Percentiles rank a stretch among this genome's conserved stretches.
Conservation (phyloP, 2,888 invertebrate species). For the Punctoribates punctum region DNA sequence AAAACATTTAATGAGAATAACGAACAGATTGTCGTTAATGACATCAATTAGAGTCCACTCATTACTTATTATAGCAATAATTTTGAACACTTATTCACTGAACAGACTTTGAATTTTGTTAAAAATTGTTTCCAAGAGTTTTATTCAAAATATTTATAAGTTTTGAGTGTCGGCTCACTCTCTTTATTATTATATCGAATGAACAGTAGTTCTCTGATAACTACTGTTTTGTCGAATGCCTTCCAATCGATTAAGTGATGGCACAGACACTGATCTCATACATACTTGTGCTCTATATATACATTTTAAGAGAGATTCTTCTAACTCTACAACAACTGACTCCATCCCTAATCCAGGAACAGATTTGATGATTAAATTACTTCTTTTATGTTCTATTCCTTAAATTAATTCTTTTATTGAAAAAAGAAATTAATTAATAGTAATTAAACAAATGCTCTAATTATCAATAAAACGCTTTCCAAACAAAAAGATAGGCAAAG, state of each 20-base stretch:
- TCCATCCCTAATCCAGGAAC: neutral
- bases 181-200: neutral
- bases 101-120: too few species aligned
- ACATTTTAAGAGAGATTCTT: neutral
- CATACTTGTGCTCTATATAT: neutral
- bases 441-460: too few species aligned
- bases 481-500: too few species aligned
- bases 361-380: neutral
- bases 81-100: too few species aligned
- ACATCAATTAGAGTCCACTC: too few species aligned
- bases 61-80: too few species aligned
- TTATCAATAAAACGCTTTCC: too few species aligned
- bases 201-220: neutral
- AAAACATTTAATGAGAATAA: too few species aligned
- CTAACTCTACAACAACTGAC: slow-evolving; percentile 20
- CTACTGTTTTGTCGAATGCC: neutral
- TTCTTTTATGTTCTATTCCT: neutral
- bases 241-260: slow-evolving; percentile 25
- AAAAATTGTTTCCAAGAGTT: neutral
- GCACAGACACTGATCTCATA: neutral
- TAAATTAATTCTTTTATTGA: neutral
- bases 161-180: neutral
- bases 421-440: too few species aligned
- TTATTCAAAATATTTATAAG: neutral
- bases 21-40: too few species aligned